Percentiles rank a stretch among this genome's conserved stretches.
These are phyloP conservation scores for Tauraco hartlaubi DNA, from an alignment of 2,797 vertebrate species.

Conservation along the genomic window DNA sequence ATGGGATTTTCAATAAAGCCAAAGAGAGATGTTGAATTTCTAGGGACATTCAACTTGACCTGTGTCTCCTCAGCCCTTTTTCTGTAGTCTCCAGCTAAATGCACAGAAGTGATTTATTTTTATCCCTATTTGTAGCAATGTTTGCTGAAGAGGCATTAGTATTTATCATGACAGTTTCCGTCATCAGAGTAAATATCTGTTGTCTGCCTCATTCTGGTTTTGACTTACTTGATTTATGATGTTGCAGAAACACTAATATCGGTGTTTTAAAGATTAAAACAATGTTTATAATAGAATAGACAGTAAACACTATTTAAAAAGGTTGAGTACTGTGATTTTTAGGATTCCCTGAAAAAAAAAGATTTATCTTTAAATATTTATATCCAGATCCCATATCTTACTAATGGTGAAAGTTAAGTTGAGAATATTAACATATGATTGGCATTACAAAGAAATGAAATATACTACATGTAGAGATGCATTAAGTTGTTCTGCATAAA, in stretches of 20 bases:
- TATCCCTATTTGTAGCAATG: background rate
- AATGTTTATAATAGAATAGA: slow-evolving; percentile 43
- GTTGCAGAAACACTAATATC: slow-evolving; percentile 18
- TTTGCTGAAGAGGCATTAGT: slow-evolving; percentile 29
- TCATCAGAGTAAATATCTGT: slow-evolving; percentile 38
- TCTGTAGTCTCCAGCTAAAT: background rate
- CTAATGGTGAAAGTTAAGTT: slow-evolving; percentile 44
- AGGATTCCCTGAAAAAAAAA: slow-evolving; percentile 34
- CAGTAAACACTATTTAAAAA: slow-evolving; percentile 60
- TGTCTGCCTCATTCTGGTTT: slow-evolving; percentile 6
- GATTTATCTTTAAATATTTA: slow-evolving; percentile 48
- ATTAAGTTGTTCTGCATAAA: background rate
- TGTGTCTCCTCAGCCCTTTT: background rate
- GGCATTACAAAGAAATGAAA: slow-evolving; percentile 5
- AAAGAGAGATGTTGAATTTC: background rate
- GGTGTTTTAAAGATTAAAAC: slow-evolving; percentile 65
- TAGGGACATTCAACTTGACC: background rate
- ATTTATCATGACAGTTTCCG: slow-evolving; percentile 30
- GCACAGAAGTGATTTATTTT: background rate
- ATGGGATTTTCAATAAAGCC: background rate
- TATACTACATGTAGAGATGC: background rate
- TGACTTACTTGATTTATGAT: slow-evolving; percentile 55
- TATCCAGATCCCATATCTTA: slow-evolving; percentile 16
- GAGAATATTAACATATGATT: background rate
- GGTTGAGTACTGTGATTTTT: slow-evolving; percentile 60